phyloP scores from a whole-genome alignment of 2,888 invertebrate species.

The Lampropteryx suffumata region DNA sequence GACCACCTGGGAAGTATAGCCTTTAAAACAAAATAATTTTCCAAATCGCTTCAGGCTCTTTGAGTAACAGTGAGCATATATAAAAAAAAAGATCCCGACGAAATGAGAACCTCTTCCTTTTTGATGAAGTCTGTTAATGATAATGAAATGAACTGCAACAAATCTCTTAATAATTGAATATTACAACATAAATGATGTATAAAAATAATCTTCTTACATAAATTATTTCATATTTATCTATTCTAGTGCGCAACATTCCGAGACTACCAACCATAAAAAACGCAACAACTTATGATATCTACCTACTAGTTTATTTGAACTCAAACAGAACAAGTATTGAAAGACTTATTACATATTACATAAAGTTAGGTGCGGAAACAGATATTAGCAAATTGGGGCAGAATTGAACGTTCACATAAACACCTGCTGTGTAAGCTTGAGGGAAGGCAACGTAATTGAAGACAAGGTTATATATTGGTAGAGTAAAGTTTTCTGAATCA shows the following conservation, averaged over 20 bases:
- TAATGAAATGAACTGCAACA: no score
- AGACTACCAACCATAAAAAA: neutral
- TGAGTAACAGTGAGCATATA: no score
- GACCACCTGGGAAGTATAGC: no score
- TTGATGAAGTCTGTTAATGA: no score
- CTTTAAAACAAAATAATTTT: no score
- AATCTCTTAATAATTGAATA: no score
- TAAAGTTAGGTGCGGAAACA: conserved; percentile 50
- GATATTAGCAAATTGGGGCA: conserved; percentile 64
- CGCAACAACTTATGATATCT: conserved; percentile 10
- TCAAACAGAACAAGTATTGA: conserved; percentile 24
- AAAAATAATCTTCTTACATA: no score
- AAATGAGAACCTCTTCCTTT: no score
- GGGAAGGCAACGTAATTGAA: conserved; percentile 25
- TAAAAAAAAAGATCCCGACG: no score
- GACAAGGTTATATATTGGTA: conserved; percentile 15
- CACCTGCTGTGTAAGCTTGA: conserved; percentile 37
- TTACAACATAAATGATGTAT: no score
- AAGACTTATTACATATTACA: conserved; percentile 40
- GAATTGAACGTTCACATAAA: conserved; percentile 49
- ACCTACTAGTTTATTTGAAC: conserved; percentile 13
- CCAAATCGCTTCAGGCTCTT: no score
- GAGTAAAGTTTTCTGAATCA: neutral
- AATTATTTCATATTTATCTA: no score
- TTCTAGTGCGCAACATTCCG: conserved; percentile 3